phyloP scores from a whole-genome alignment of 1,140 invertebrate species.

The Melanaphis sacchari region DNA sequence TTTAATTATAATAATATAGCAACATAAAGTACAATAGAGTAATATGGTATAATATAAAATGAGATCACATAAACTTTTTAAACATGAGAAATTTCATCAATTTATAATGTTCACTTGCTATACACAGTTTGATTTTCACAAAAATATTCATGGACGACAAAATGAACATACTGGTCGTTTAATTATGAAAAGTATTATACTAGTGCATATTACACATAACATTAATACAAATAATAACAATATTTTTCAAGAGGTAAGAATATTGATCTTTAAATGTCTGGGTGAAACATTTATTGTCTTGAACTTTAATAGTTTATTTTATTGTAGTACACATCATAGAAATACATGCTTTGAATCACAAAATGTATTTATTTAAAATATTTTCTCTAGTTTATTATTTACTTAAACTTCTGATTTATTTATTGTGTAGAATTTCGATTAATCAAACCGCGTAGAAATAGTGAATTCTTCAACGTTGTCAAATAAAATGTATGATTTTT shows the following conservation, averaged over 20 bases:
- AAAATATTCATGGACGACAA: too few species aligned
- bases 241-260: not conserved
- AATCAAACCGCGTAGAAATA: not conserved
- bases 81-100: too few species aligned
- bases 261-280: not conserved
- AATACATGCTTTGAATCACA: not conserved
- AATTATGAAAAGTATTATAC: too few species aligned
- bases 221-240: not conserved
- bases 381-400: not conserved
- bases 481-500: not conserved
- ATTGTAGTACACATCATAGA: not conserved
- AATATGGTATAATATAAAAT: too few species aligned
- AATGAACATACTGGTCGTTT: too few species aligned
- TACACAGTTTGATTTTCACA: too few species aligned
- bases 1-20: too few species aligned
- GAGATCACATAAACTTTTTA: too few species aligned
- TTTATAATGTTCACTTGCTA: too few species aligned
- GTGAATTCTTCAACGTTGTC: not conserved
- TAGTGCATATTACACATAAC: too few species aligned
- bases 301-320: not conserved
- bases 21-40: too few species aligned
- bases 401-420: slow-evolving; percentile 22
- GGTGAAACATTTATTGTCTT: not conserved
- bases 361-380: slow-evolving; percentile 24
- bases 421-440: not conserved